phyloP scores from a whole-genome alignment of 2,797 vertebrate species.

The Leuciscus waleckii region DNA sequence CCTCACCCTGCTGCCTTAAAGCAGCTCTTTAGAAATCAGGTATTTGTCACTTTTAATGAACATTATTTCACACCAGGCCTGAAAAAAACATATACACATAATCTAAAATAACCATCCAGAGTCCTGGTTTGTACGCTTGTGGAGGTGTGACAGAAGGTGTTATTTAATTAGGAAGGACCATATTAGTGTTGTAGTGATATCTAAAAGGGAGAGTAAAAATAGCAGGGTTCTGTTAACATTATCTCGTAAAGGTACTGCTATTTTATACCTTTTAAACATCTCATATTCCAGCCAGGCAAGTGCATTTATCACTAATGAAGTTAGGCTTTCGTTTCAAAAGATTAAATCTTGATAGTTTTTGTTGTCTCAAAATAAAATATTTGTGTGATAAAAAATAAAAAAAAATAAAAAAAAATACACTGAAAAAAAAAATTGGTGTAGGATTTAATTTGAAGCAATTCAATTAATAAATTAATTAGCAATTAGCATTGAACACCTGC shows the following conservation, averaged over 20 bases:
- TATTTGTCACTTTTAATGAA: conserved; percentile 80
- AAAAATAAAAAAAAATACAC: background rate
- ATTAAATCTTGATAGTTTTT: background rate
- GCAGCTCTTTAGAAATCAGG: conserved; percentile 69
- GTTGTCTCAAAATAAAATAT: background rate
- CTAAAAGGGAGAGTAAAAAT: conserved; percentile 54
- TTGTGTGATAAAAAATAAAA: background rate
- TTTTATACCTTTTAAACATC: background rate
- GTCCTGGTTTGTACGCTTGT: conserved; percentile 52
- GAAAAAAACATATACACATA: conserved; percentile 74
- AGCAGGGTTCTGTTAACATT: conserved; percentile 48
- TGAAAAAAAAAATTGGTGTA: background rate
- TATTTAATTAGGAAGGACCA: conserved; percentile 70
- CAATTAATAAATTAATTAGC: no score
- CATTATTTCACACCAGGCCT: conserved; percentile 74
- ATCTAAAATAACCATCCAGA: conserved; percentile 60
- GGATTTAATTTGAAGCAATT: background rate
- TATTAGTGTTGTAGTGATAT: conserved; percentile 49
- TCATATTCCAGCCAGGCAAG: background rate
- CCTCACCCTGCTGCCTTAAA: conserved; percentile 68
- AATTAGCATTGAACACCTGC: no score
- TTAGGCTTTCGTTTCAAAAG: background rate
- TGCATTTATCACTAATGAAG: background rate
- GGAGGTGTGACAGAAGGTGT: conserved; percentile 71
- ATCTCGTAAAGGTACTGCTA: background rate